Evolutionary conservation across 2,888 invertebrate genomes (phyloP).

Genomic region (Norana najaformis): DNA sequence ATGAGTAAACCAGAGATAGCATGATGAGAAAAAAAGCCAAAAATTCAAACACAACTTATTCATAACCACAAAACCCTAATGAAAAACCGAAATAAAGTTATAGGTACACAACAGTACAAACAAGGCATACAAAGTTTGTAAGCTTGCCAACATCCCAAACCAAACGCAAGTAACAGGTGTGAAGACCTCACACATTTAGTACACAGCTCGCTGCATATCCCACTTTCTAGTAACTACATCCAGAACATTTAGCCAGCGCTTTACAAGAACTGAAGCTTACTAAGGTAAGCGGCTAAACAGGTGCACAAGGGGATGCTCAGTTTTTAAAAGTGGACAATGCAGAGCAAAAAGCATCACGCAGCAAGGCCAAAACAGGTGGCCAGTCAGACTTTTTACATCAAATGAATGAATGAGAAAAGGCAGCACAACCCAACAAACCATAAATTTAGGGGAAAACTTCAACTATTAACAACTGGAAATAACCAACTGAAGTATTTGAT

Average conservation of each 20-base stretch:
- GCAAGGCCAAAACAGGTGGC: neutral
- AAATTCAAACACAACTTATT: neutral
- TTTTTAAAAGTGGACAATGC: neutral
- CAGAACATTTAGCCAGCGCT: neutral
- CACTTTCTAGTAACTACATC: neutral
- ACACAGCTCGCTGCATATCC: neutral
- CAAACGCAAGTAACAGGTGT: neutral
- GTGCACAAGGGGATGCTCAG: neutral
- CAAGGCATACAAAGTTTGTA: neutral
- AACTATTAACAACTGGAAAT: conserved; percentile 1
- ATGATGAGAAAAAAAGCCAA: no score
- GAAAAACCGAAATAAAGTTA: neutral
- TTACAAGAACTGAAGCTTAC: neutral
- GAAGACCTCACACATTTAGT: no score
- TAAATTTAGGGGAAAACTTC: neutral
- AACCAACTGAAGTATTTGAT: neutral
- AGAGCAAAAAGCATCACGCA: neutral
- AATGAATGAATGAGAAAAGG: neutral
- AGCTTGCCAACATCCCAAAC: neutral
- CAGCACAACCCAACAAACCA: neutral
- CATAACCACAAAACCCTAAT: no score
- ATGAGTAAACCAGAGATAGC: neutral
- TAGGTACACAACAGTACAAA: neutral
- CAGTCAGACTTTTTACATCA: neutral
- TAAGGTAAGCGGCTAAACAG: neutral